A percentile compares a stretch with the other conserved stretches of the same genome.
Evolutionary conservation across 2,888 invertebrate genomes (phyloP).

Genomic region (Euzophera pinguis): DNA sequence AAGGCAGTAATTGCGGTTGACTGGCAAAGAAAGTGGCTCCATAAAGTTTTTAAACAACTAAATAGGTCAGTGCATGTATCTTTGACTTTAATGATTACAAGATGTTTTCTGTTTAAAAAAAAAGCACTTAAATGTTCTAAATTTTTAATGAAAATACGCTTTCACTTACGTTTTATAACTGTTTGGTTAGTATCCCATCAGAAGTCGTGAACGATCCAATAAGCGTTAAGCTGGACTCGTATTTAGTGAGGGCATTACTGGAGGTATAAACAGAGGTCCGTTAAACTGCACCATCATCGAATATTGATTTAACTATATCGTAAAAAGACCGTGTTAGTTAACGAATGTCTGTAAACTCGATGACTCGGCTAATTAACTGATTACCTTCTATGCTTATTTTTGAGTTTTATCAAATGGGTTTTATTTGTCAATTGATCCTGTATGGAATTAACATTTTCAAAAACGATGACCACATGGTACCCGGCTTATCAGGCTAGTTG

Average conservation of each 20-base stretch:
- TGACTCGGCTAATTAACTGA: background rate
- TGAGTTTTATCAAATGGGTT: background rate
- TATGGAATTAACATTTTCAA: no score
- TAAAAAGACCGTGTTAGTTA: conserved; percentile 3
- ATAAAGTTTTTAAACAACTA: no score
- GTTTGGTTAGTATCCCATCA: conserved; percentile 7
- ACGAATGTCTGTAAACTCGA: background rate
- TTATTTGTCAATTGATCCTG: no score
- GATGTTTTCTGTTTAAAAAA: background rate
- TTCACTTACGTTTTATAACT: background rate
- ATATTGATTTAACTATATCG: conserved; percentile 15
- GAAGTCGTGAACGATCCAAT: conserved; percentile 17
- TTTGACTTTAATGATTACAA: no score
- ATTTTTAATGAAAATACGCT: conserved; percentile 1
- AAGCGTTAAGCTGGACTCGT: conserved; percentile 18
- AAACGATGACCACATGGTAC: no score
- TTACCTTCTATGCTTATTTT: background rate
- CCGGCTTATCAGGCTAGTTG: no score
- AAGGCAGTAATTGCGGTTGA: no score
- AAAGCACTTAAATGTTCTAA: background rate
- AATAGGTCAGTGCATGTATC: no score
- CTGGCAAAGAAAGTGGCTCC: no score
- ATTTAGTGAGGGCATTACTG: conserved; percentile 19
- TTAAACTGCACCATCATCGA: conserved; percentile 12
- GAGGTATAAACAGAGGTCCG: conserved; percentile 19